Base-by-base conservation (phyloP, 2,797 vertebrate genomes). In the Paedocypris micromegethes region DNA sequence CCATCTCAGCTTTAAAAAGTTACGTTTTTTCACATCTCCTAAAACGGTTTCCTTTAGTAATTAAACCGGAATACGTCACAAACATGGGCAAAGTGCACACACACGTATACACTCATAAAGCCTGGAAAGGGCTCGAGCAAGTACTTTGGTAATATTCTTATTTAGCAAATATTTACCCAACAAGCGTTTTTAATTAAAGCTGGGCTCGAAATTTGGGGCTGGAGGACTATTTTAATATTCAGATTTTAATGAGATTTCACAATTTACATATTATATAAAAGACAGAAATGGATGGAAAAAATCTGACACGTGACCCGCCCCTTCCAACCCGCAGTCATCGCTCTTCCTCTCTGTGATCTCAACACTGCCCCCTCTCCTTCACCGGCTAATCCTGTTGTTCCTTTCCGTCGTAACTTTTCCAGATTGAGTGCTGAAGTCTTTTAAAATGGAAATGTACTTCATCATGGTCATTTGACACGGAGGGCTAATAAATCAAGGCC, bases 391-490 rank as follows among this genome's bases (percentile, higher is more conserved):
- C 62, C 38, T 73, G 58, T 66, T 62, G 65, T 74, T 71, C 69
- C 72, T 78, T 56, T 51, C 68, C 67, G 68, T 72, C 69, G 67
- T 72, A 78, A 78, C 80, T 81, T 80, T 77, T 73, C 75, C 78
- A 83, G 81, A 89, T 87, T 83, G 87, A 85, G 83, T 82, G 61
- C 83, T 83, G 75, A 81, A 83, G 86, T 88, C 85, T 86, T 90
- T 90, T 88, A 84, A 87, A 88, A 88, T 82, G 82, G 83, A 88
- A 86, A 88, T 87, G 79, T 76, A 85, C 88, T 91, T 86, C 83
- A 90, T 91, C 90, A 89, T 81, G 87, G 86, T 90, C 87, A 85
- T 84, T 86, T 79, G 83, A 84, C 84, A 81, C 78, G 68, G 64
- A 70, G 80, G 81, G 77, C 86, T 87, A 88, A 89, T 89, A 90